phyloP scores from a whole-genome alignment of 2,113 vertebrate species.

The Bubo scandiacus region DNA sequence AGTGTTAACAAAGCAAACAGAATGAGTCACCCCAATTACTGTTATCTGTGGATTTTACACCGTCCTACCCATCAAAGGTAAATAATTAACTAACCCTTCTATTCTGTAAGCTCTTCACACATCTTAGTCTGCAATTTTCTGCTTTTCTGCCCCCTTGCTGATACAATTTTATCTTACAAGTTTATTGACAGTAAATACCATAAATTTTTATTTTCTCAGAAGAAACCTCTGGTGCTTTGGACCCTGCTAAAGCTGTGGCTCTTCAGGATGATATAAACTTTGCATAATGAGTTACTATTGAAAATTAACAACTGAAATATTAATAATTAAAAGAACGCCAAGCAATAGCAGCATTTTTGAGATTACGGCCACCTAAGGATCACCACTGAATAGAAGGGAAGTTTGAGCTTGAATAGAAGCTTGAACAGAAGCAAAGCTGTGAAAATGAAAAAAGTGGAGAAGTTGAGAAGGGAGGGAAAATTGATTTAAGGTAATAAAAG shows the following conservation, averaged over 20 bases:
- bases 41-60: constrained; percentile 42
- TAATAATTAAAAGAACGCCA: neutral
- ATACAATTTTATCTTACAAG: constrained; percentile 39
- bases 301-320: constrained; percentile 41
- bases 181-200: constrained; percentile 56
- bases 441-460: neutral
- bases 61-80: neutral
- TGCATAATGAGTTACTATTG: neutral
- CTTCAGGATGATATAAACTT: constrained; percentile 9
- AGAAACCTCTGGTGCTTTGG: constrained; percentile 18
- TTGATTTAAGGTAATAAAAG: neutral
- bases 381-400: neutral
- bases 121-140: constrained; percentile 57
- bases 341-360: neutral
- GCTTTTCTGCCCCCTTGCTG: constrained; percentile 54
- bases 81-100: constrained; percentile 51
- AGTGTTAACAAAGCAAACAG: constrained; percentile 46
- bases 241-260: neutral
- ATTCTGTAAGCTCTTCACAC: constrained; percentile 53
- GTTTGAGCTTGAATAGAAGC: neutral
- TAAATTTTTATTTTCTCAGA: constrained; percentile 11
- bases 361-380: neutral
- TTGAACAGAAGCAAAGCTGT: neutral
- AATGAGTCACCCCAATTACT: constrained; percentile 54
- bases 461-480: neutral